Base-by-base conservation (phyloP, 2,888 invertebrate species). In the Acronicta alni region DNA sequence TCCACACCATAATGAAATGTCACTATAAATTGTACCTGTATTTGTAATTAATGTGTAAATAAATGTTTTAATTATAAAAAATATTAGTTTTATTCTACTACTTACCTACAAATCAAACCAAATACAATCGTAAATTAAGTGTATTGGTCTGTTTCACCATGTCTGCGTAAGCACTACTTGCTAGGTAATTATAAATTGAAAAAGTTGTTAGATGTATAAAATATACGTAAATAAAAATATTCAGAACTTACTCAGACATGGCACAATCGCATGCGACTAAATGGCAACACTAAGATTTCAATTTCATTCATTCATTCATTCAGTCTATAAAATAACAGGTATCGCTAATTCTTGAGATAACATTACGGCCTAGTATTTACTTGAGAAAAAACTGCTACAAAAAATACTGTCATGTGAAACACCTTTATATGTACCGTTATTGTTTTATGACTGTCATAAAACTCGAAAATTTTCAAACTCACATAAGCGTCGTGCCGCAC, bases 1-100 rank as follows among this genome's bases (percentile, higher is more conserved):
- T 5, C 49, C 49, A 14, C 26, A 49, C 49, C 49, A 49, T 6
- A 20, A 42, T n/a, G 42, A 42, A 42, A 42, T 32, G 32, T 32
- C 32, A 32, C 2, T 20, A 32, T 32, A 32, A 32, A 10, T 8
- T 32, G 32, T 32, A 32, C 12, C 10, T 32, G 12, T 32, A 7
- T 10, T 10, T 32, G 32, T 32, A 32, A 32, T 8, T 8, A 5
- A 32, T 32, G 32, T 32, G 12, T 2, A 32, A 12, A 32, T 32
- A 8, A 32, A 32, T 12, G 32, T 8, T 32, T 32, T 32, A 32
- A 32, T 8, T 32, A 10, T 32, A 32, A 32, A 32, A 32, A 10
- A 8, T 32, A 32, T 32, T 32, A 32, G 32, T 32, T 32, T 32
- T 10, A 32, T 32, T 32, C 12, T 32, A 32, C 32, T 32, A 32